These are phyloP conservation scores for Scaptomyza hsui DNA, from an alignment of 1,140 invertebrate species.

Conservation along the genomic window DNA sequence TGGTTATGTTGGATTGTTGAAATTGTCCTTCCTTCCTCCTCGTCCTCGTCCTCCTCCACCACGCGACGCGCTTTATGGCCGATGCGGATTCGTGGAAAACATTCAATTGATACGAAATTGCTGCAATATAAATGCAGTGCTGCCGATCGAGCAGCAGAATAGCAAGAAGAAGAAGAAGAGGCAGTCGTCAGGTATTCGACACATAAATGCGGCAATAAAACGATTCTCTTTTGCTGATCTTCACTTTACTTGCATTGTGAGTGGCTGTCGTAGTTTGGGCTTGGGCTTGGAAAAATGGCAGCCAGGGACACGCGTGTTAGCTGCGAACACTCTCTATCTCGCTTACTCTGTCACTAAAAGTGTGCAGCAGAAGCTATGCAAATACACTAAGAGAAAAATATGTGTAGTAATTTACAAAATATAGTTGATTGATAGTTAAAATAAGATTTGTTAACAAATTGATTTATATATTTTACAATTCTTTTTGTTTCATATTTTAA, in stretches of 20 bases:
- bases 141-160: constrained; percentile 59
- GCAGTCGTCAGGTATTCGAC: constrained; percentile 23
- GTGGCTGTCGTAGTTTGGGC: neutral
- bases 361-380: constrained; percentile 36
- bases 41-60: constrained; percentile 31
- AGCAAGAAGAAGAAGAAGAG: neutral
- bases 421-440: too few species aligned
- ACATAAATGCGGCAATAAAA: constrained; percentile 71
- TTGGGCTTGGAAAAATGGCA: constrained; percentile 36
- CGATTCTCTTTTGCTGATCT: constrained; percentile 32
- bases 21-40: constrained; percentile 35
- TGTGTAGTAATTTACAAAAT: too few species aligned
- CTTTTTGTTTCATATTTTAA: too few species aligned
- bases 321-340: neutral
- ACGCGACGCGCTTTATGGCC: constrained; percentile 76
- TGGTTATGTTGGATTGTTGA: neutral
- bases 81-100: constrained; percentile 66
- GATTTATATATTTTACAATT: too few species aligned
- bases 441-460: too few species aligned
- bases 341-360: constrained; percentile 14
- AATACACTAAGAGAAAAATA: neutral
- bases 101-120: constrained; percentile 80
- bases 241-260: constrained; percentile 22
- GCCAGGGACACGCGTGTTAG: constrained; percentile 57
- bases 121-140: constrained; percentile 80